Evolutionary conservation across 1,140 invertebrate species (phyloP), one percentile per base, ranked within the genome.

Genomic region (Lethocerus indicus): DNA sequence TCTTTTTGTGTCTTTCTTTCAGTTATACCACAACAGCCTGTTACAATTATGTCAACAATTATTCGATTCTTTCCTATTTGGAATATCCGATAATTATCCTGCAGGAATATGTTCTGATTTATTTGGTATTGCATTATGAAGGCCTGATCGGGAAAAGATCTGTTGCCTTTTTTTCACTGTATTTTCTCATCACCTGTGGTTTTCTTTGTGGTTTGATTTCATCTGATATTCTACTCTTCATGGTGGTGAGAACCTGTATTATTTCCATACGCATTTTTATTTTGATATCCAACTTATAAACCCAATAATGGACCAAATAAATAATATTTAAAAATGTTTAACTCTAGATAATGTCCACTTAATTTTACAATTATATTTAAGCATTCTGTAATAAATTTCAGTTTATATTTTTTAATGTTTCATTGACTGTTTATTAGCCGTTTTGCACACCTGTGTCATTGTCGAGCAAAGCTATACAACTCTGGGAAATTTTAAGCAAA

Each of bases 71-170:
- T 37, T 75, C 77, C 0, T 83, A 82, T 56, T 57, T 83, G 64
- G 80, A 83, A 56, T 82, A 82, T 61, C 79, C 79, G 2, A 72
- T 81, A 45, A 75, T 83, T 53, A 57, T 82, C 51, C 42, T 73
- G 0, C 79, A 83, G 65, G 69, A 81, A 54, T 72, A 75, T 53
- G 63, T 81, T n/a, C 56, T 82, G 37, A 72, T 81, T 47, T 75
- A 70, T 55, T 66, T 76, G 42, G 74, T 78, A 2, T 51, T 82
- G 4, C 71, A 73, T 55, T 81, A 76, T 60, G 70, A 70, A 43
- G 61, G 68, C 39, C 56, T 67, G 44, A 50, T 76, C 18, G 68
- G 73, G 55, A 54, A 54, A 52, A 55, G 55, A 55, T 56, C 66
- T 57, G 49, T 68, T 32, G 5, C 63, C 54, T 51, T 59, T 39